Evolutionary conservation across 2,113 vertebrate genomes (phyloP), one percentile per base, ranked within the genome.

Genomic region (Thalassarche chlororhynchos): DNA sequence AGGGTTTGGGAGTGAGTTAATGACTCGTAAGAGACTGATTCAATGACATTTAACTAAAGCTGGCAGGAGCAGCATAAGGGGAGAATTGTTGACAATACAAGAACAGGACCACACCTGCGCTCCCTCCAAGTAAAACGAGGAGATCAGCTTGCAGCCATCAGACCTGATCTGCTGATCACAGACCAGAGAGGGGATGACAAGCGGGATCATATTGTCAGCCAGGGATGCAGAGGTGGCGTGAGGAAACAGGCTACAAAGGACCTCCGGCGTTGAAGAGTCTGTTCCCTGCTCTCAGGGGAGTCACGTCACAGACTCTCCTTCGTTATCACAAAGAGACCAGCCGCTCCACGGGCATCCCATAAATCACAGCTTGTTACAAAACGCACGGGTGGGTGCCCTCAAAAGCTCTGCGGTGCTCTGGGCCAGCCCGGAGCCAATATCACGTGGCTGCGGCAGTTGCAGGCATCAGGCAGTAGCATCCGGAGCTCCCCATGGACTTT

Each of bases 361-460:
- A 58, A 44, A 58, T 49, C 60, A 26, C 69, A 38, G 70, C 76
- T 60, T 17, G 54, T 14, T 69, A 66, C 44, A 23, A 42, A 72
- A 34, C 7, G 1, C 78, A 28, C 0, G 24, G 62, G 57, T 54
- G 25, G 58, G 47, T 0, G 11, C 69, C 47, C 65, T 38, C 36
- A 2, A 12, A 38, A 68, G 54, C 90, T 82, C 62, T 23, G 25
- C 1, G 2, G 46, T 23, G 75, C 60, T 32, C 28, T 7, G 68
- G 47, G 34, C 65, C 79, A 49, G 54, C 72, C 47, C 2, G 0
- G 23, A 34, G 79, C 61, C 0, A 3, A 3, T 10, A 8, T 20
- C 75, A 6, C 4, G 0, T 1, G 15, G 47, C 83, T 3, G 5
- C 2, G 7, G 32, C 54, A 46, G 69, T 46, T 8, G 5, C 57